phyloP scores from a whole-genome alignment of 2,888 invertebrate genomes.

The Calameuta filiformis region DNA sequence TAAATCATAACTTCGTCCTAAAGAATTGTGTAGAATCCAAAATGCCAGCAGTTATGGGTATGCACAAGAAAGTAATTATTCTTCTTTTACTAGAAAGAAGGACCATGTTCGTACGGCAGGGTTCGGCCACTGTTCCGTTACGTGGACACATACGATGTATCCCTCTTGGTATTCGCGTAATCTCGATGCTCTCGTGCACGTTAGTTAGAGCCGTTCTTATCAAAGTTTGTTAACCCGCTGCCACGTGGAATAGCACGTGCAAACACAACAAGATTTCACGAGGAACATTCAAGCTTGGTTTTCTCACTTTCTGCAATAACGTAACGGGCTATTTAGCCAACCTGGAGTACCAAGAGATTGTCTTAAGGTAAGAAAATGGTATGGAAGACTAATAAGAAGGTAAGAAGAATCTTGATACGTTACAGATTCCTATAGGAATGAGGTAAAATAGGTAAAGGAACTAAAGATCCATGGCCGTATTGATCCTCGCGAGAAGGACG shows the following conservation, averaged over 20 bases:
- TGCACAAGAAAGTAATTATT: neutral
- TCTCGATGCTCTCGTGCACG: neutral
- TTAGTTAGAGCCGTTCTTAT: constrained; percentile 9
- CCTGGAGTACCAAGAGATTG: neutral
- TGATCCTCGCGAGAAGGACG: neutral
- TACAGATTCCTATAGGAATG: neutral
- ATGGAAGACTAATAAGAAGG: neutral
- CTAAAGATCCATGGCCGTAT: neutral
- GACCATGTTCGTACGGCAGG: neutral
- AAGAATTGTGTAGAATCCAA: too few relatives aligned
- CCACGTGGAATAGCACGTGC: constrained; percentile 45
- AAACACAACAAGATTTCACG: constrained; percentile 24
- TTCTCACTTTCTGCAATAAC: neutral
- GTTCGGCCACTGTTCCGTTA: neutral
- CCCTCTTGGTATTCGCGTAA: neutral
- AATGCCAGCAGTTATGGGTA: neutral
- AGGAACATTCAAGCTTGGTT: constrained; percentile 10
- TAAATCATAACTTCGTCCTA: neutral
- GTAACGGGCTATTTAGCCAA: neutral
- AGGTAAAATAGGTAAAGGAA: neutral
- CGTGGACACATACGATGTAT: neutral
- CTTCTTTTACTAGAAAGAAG: neutral
- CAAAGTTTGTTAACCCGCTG: constrained; percentile 34
- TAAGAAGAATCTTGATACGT: too few relatives aligned
- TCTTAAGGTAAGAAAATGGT: neutral